These are phyloP conservation scores for Drosophila mercatorum DNA, from an alignment of 2,888 invertebrate genomes.

Conservation along the genomic window DNA sequence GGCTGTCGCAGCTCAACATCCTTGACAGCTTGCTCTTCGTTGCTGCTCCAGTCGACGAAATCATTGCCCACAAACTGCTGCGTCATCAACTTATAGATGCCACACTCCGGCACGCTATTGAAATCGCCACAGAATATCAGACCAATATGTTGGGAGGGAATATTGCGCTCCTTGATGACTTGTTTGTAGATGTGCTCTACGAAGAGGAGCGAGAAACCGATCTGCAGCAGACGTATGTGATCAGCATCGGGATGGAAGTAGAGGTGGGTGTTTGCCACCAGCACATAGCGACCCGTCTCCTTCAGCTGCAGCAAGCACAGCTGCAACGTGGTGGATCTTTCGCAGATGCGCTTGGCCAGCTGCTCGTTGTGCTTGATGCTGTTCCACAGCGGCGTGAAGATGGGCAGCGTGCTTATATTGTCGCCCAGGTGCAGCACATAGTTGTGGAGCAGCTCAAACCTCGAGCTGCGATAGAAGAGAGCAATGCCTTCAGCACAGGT, in stretches of 20 bases:
- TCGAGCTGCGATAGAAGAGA: slow-evolving; percentile 89
- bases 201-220: slow-evolving; percentile 89
- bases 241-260: slow-evolving; percentile 97
- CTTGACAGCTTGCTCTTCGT: slow-evolving; percentile 88
- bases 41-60: slow-evolving; percentile 91
- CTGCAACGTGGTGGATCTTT: slow-evolving; percentile 88
- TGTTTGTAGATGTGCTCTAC: slow-evolving; percentile 86
- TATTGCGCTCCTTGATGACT: slow-evolving; percentile 61
- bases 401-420: slow-evolving; percentile 85
- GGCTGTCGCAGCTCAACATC: slow-evolving; percentile 88
- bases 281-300: slow-evolving; percentile 86
- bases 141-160: slow-evolving; percentile 86
- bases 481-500: slow-evolving; percentile 92
- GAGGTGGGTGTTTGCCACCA: slow-evolving; percentile 95
- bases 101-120: slow-evolving; percentile 94
- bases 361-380: slow-evolving; percentile 87
- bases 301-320: slow-evolving; percentile 86
- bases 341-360: slow-evolving; percentile 87
- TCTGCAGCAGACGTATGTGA: slow-evolving; percentile 94
- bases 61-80: slow-evolving; percentile 88
- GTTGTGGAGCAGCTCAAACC: slow-evolving; percentile 88
- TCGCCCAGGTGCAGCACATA: slow-evolving; percentile 87
- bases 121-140: slow-evolving; percentile 96
- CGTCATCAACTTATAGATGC: slow-evolving; percentile 91
- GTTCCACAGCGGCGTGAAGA: slow-evolving; percentile 87